Base-by-base conservation (phyloP, 2,113 vertebrate genomes). In the Epinephelus moara region DNA sequence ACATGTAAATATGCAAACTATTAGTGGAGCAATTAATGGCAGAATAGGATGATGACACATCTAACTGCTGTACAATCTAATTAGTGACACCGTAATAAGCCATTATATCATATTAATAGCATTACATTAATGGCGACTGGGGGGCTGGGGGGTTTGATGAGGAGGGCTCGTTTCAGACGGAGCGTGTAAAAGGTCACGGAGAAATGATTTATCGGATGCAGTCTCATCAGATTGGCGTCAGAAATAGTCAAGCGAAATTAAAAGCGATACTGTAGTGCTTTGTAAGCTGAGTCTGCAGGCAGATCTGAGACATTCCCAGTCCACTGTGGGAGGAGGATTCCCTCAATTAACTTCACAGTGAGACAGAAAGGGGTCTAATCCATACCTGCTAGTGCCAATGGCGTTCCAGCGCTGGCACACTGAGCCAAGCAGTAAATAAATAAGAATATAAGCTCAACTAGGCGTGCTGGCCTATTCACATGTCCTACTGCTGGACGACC, bases 331-430 rank as follows among this genome's bases (percentile, higher is more conserved):
- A 87, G 78, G 73, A 91, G 83, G 86, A 93, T 85, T 82, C 81
- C 78, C 89, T 92, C 90, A 93, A 92, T 94, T 91, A 94, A 92
- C 86, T 87, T 85, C 91, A 81, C 92, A 91, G 90, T 81, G 55
- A 90, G 92, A 87, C 85, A 85, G 80, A 91, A 30, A 78, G 74
- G 88, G 71, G 75, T 88, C 73, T 93, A 88, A 94, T 93, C 89
- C 90, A 92, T 94, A 94, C 86, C 88, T 90, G 89, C 89, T 81
- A 75, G 75, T 61, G 85, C 84, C 74, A 56, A 87, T 82, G 89
- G 80, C 61, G 62, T 80, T 78, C 63, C 78, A 63, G 68, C 78
- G 42, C 78, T 67, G 79, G 83, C 88, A 88, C 27, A 57, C 75
- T 49, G 80, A 86, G 79, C 70, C 63, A 76, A 63, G 60, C 81